Evolutionary conservation across 1,140 invertebrate genomes (phyloP), one percentile per base, ranked within the genome.

Genomic region (Aphelinus atriplicis): DNA sequence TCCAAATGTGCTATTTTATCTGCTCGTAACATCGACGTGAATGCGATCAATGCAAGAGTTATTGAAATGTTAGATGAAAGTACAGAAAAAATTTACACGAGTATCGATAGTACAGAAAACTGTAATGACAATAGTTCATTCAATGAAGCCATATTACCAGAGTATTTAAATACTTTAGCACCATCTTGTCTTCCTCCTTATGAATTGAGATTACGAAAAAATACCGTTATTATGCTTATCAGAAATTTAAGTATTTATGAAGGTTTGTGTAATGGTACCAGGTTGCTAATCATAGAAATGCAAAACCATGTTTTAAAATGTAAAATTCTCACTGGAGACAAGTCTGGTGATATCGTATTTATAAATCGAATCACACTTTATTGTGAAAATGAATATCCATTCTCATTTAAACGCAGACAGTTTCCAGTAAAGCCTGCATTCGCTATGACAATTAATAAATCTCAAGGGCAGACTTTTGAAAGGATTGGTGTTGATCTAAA

Each of bases 381-480:
- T 62, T 65, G 1, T 51, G 62, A 76, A 66, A 71, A 64, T 45
- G 82, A 86, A 70, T 84, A 80, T 73, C 84, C 86, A 68, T 86
- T 88, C 78, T 66, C 80, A 56, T 69, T 75, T 58, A 75, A 58
- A 69, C 7, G 74, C 45, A 57, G 60, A 75, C 65, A 75, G 63
- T 75, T 68, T 55, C 57, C 65, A 45, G 7, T 68, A 26, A 75
- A 69, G 68, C 6, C 71, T 51, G 74, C 68, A 2, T 91, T 90
- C 81, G 86, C 88, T 43, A 89, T 90, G 82, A 89, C 89, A 0
- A 89, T 91, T 3, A 91, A 91, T 80, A 91, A 91, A 82, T 77
- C 88, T 3, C 90, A 92, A 82, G 89, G 90, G 9, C 89, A 90
- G 80, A 81, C 83, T 45, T 80, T 83, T 77, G 69, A 79, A 61